Evolutionary conservation across 2,797 vertebrate genomes (phyloP), one percentile per base, ranked within the genome.

Genomic region (Bradypus variegatus): DNA sequence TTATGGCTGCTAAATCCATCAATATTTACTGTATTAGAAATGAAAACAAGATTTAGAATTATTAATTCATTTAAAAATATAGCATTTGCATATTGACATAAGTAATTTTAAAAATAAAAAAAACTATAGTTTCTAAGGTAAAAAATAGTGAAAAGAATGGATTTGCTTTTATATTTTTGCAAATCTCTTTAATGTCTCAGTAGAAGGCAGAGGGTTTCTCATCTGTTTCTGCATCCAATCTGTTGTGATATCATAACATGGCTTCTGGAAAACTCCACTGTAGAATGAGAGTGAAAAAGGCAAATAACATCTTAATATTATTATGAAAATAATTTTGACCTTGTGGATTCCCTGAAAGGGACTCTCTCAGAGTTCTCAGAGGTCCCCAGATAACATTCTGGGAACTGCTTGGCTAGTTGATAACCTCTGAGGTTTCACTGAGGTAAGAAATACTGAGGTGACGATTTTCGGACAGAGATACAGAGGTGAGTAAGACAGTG

Each of bases 291-390:
- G 41, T 82, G 31, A 48, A 58, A 83, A 86, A 50, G 50, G 36
- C 64, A 87, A 88, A 78, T 33, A 45, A 21, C 7, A n/a, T 53
- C 29, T 72, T 89, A 73, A n/a, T 82, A 36, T 80, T 48, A 45
- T 83, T 90, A 48, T 58, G 73, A 85, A 91, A 92, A 38, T 86
- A 58, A 36, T 77, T 92, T 88, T 92, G 38, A 16, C n/a, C 15
- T 73, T 27, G 8, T 86, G 75, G 41, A 21, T 36, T 21, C 33
- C 55, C 31, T 33, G 75, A 36, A 92, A 92, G n/a, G n/a, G n/a
- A 58, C 55, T 18, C 19, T 76, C 79, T 70, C 72, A 82, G 73
- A 14, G 53, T 8, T 2, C 19, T 70, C n/a, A 27, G n/a, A 11
- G 33, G 15, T 73, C 31, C 25, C 36, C 19, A 91, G 36, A 53